A percentile compares a stretch with the other conserved stretches of the same genome.
phyloP scores from a whole-genome alignment of 2,888 invertebrate species.

The Coenonympha arcania region DNA sequence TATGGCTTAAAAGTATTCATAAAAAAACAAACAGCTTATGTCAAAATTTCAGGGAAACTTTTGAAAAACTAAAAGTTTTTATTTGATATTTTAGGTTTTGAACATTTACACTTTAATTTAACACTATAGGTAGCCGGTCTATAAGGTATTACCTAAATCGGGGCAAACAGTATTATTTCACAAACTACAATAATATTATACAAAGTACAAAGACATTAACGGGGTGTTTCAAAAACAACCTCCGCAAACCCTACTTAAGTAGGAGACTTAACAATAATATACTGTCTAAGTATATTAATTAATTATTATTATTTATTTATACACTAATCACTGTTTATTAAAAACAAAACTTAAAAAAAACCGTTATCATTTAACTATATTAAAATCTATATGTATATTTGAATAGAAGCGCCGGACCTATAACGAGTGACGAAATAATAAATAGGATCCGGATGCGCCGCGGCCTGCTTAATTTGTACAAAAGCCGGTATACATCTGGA shows the following conservation, averaged over 20 bases:
- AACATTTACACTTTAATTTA: no score
- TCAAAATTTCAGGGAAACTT: no score
- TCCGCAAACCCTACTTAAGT: constrained; percentile 41
- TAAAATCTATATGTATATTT: constrained; percentile 63
- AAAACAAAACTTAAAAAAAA: constrained; percentile 58
- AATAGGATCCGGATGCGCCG: constrained; percentile 58
- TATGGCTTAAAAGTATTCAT: no score
- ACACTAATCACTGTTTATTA: constrained; percentile 35
- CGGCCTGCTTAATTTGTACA: constrained; percentile 63
- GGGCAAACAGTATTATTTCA: no score
- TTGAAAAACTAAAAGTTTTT: no score
- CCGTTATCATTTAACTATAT: constrained; percentile 50
- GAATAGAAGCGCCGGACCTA: constrained; percentile 65
- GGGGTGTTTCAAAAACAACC: constrained; percentile 28
- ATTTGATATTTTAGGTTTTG: no score
- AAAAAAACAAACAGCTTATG: no score
- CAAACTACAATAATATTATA: no score
- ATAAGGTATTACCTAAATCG: no score
- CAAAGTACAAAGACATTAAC: constrained; percentile 11
- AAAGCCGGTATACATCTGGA: constrained; percentile 56
- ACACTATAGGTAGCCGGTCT: no score
- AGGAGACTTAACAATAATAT: constrained; percentile 46
- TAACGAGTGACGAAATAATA: constrained; percentile 68
- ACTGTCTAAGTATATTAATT: constrained; percentile 34
- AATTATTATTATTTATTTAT: constrained; percentile 17